These are phyloP conservation scores for Electrophaes corylata DNA, from an alignment of 2,888 invertebrate species.

Conservation along the genomic window DNA sequence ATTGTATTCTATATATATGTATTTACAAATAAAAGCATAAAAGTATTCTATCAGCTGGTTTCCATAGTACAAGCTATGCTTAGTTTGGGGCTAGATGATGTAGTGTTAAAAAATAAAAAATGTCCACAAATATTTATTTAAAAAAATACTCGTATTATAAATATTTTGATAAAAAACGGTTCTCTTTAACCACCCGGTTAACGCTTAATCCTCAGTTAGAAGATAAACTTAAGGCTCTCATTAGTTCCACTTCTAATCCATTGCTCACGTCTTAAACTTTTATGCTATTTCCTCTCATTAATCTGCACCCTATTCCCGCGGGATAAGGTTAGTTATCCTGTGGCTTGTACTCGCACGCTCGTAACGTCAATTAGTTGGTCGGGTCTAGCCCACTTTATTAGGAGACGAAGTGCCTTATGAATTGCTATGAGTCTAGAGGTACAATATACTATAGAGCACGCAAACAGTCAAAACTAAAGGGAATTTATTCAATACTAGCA, in stretches of 20 bases:
- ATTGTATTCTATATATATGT: too few species aligned
- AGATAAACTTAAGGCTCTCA: background rate
- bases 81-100: too few species aligned
- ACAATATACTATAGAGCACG: background rate
- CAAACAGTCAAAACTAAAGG: too few species aligned
- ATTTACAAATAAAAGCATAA: too few species aligned
- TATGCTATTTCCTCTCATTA: background rate
- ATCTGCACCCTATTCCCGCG: background rate
- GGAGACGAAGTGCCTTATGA: slow-evolving; percentile 8
- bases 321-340: background rate
- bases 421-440: background rate
- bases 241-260: slow-evolving; percentile 10
- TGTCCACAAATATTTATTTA: too few species aligned
- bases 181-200: background rate
- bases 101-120: too few species aligned
- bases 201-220: background rate
- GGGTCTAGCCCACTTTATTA: slow-evolving; percentile 13
- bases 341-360: background rate
- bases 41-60: too few species aligned
- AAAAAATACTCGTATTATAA: too few species aligned
- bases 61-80: too few species aligned
- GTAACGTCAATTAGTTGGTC: slow-evolving; percentile 11
- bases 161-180: background rate
- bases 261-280: slow-evolving; percentile 6
- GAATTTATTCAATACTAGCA: too few species aligned